Evolutionary conservation across 2,797 vertebrate genomes (phyloP), one percentile per base, ranked within the genome.

Genomic region (Vireo griseus): DNA sequence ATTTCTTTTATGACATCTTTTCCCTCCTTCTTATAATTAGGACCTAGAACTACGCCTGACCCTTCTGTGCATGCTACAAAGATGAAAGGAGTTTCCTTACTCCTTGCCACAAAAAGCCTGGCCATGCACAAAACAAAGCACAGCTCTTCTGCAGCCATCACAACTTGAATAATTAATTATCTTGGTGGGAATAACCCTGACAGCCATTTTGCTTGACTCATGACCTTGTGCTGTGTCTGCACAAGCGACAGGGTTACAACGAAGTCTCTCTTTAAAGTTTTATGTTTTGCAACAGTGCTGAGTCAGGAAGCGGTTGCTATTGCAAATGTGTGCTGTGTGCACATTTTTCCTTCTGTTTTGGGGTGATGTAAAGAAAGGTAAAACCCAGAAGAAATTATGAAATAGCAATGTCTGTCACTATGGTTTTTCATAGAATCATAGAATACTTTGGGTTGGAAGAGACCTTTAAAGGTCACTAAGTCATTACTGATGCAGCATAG

Each of bases 301-400:
- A 93, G 50, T 90, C 11, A 39, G 39, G 37, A 80, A 3, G 0
- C 48, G 52, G 28, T 71, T 62, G 48, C n/a, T 91, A 44, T 77
- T 92, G 58, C 40, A 95, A 91, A 73, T 63, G 22, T 61, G 54
- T 40, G 44, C 39, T 78, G 7, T 31, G 12, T 62, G n/a, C 45
- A 81, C 24, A 44, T 4, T 25, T 90, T 63, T 17, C 75, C 42
- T 82, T 65, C 37, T 86, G 9, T 86, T 94, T 89, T 88, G 58
- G 58, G 24, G 61, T 72, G 48, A 48, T 52, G 42, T n/a, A 78
- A 80, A 95, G 69, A 92, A 94, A 85, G 28, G 33, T 74, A 88
- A 94, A 95, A 86, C 26, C 52, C 54, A 72, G 62, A 58, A 97
- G 75, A 97, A 96, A 90, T 44, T 80, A 71, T 93, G 78, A 96